Evolutionary conservation across 23 tunicate genomes (phyloP), one percentile per base, ranked within the genome.

Genomic region (Trididemnum miniatum): DNA sequence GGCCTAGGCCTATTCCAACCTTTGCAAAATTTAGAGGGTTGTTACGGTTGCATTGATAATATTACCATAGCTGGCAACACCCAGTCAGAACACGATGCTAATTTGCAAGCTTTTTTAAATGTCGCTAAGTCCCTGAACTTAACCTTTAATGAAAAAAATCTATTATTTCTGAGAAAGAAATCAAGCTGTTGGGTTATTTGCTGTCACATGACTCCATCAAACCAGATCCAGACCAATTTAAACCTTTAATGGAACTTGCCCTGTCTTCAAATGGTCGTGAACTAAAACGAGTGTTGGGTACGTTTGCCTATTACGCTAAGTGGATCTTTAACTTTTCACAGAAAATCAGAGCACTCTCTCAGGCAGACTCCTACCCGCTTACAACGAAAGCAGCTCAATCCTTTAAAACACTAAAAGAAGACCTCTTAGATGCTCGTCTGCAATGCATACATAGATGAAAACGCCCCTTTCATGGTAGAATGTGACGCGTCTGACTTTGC

Each of bases 251-350:
- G 29, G 67, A 25, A 20, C 22, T 62, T 62, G 25, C 26, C 25
- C 67, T n/a, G 15, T 26, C 67, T 12, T 20, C 67, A 62, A 62
- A 62, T n/a, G 5, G 5, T 15, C 15, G 22, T 12, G 26, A 12
- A 62, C 37, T 63, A 25, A 57, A 59, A 18, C 28, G 44, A 18
- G 2, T 7, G 20, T 5, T 57, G 24, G 77, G 83, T 1, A 57
- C 25, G 83, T 79, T 79, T 79, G 83, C 25, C 31, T 79, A 79
- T 31, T 63, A 79, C 31, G 77, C 83, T 9, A 62, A 59, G n/a
- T 59, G 83, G 83, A 79, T 79, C 2, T 7, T 22, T 7, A 63
- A 79, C n/a, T 79, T 35, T 60, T 79, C 83, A 4, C 37, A 63
- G 20, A 79, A 57, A 57, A 79, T 63, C 25, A 4, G 22, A 31